A percentile compares a stretch with the other conserved stretches of the same genome.
Evolutionary conservation across 2,888 invertebrate species (phyloP).

Genomic region (Yponomeuta cagnagella): DNA sequence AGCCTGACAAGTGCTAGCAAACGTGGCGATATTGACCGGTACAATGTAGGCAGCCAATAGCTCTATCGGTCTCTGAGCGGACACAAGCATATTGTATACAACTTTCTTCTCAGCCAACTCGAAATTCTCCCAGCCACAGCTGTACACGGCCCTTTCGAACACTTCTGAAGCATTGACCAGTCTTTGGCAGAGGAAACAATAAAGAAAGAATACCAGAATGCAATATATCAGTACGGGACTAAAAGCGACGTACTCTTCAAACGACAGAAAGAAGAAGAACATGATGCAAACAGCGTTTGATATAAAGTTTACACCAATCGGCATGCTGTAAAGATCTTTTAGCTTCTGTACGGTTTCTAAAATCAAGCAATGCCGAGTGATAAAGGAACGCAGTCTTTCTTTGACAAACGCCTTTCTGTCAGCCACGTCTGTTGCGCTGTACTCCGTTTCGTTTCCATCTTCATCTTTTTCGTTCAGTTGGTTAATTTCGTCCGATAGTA

Average conservation of each 20-base stretch:
- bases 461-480: slow-evolving; percentile 25
- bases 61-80: slow-evolving; percentile 8
- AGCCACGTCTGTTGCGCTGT: neutral
- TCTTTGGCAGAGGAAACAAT: slow-evolving; percentile 12
- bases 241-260: slow-evolving; percentile 6
- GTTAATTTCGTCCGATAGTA: slow-evolving; percentile 47
- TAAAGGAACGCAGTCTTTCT: neutral
- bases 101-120: neutral
- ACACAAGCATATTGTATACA: slow-evolving; percentile 4
- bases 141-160: slow-evolving; percentile 9
- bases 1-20: slow-evolving; percentile 13
- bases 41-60: slow-evolving; percentile 11
- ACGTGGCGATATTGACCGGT: slow-evolving; percentile 10
- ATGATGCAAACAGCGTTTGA: slow-evolving; percentile 9
- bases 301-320: slow-evolving; percentile 12
- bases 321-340: slow-evolving; percentile 9
- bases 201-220: slow-evolving; percentile 11
- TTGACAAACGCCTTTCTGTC: neutral
- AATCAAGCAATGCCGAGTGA: slow-evolving; percentile 6
- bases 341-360: neutral
- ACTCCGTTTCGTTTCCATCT: neutral
- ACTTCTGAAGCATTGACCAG: slow-evolving; percentile 10
- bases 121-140: slow-evolving; percentile 14
- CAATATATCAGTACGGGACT: slow-evolving; percentile 1
- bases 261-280: slow-evolving; percentile 10